These are phyloP conservation scores for Eclectus roratus DNA, from an alignment of 2,113 vertebrate species.

Conservation along the genomic window DNA sequence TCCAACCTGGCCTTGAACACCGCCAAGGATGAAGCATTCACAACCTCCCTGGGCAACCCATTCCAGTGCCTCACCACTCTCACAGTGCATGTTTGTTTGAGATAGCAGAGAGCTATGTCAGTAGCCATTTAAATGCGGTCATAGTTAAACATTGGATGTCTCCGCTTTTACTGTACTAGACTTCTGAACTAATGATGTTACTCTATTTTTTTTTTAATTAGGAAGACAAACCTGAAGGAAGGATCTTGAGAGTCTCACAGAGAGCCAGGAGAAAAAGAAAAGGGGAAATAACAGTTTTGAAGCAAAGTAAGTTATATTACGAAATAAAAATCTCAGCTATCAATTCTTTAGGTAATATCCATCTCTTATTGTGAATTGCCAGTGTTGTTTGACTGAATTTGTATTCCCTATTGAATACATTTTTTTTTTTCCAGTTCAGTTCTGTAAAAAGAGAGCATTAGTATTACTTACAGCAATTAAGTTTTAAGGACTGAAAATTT, in stretches of 20 bases:
- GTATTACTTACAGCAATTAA: background rate
- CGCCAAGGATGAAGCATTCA: too few species aligned
- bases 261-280: slow-evolving; percentile 82
- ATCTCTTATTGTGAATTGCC: background rate
- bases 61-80: too few species aligned
- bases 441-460: background rate
- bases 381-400: background rate
- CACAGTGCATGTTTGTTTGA: background rate
- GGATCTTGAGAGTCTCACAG: slow-evolving; percentile 78
- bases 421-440: background rate
- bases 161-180: background rate
- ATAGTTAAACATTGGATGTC: background rate
- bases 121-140: background rate
- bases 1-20: too few species aligned
- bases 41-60: too few species aligned
- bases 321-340: background rate
- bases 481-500: background rate
- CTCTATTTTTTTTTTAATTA: slow-evolving; percentile 43
- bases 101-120: background rate
- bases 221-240: slow-evolving; percentile 83
- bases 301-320: slow-evolving; percentile 77
- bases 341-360: background rate
- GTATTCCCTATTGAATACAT: background rate
- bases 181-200: background rate
- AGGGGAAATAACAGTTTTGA: slow-evolving; percentile 77